Evolutionary conservation across 2,797 vertebrate genomes (phyloP).

Genomic region (Dermochelys coriacea): DNA sequence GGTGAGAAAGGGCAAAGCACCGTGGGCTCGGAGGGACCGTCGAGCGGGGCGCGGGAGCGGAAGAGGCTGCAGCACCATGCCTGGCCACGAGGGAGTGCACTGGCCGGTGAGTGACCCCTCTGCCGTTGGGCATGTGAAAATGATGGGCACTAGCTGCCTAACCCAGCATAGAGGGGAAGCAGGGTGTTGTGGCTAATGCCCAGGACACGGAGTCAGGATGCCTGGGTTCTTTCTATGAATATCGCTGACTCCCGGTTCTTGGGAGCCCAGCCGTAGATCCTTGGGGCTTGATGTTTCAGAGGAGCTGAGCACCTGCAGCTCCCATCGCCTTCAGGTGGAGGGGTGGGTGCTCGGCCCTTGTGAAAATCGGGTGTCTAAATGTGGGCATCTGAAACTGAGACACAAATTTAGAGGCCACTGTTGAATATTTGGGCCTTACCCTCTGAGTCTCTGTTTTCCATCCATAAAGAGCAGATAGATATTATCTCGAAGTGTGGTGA

Average conservation of each 20-base stretch:
- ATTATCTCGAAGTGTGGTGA: neutral
- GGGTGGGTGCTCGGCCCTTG: neutral
- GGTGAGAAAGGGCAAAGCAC: neutral
- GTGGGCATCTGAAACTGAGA: neutral
- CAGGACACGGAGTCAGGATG: neutral
- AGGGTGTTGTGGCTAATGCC: neutral
- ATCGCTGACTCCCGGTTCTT: neutral
- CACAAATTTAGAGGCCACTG: neutral
- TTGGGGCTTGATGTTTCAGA: neutral
- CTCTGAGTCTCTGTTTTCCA: rapidly evolving
- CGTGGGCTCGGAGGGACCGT: neutral
- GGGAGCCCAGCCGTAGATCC: neutral
- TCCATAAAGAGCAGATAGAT: neutral
- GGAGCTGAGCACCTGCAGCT: neutral
- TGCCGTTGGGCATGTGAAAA: neutral
- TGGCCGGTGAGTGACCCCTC: neutral
- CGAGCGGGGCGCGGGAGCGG: neutral
- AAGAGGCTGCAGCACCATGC: neutral
- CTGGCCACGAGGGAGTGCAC: neutral
- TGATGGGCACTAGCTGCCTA: neutral
- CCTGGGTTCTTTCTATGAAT: neutral
- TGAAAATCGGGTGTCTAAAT: neutral
- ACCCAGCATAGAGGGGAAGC: neutral
- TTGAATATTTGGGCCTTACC: neutral
- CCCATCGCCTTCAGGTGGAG: neutral